Base-by-base conservation (phyloP, 1,140 invertebrate genomes). In the Drosophila arizonae region DNA sequence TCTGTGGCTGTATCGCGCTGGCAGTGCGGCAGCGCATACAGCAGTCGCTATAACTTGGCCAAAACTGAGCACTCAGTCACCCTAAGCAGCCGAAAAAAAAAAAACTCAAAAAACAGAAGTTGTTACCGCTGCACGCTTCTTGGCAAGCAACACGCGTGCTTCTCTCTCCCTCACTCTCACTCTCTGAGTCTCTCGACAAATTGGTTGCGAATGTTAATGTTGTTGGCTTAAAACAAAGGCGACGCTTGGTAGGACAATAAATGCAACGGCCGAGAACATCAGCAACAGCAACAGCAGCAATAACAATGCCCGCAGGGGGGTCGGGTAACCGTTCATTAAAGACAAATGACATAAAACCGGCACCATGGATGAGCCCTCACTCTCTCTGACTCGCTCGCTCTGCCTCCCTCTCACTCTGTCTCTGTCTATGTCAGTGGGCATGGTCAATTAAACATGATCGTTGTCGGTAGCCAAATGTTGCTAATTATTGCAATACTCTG, bases 361-460 rank as follows among this genome's bases (percentile, higher is more conserved):
- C 72, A 71, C 24, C 21, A 39, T 52, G 60, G 36, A 62, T 55
- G 56, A 17, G 48, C 33, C 24, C 50, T 41, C 48, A 17, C 21
- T 21, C 9, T 39, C 26, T 5, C 60, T 26, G 0, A 17, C 2
- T 33, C n/a, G 46, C 41, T 30, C 39, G 2, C 24, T 1, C 54
- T 56, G 33, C 39, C 28, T 36, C 26, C 36, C 8, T 9, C 41
- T 43, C n/a, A 10, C 54, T 56, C 33, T 56, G 13, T 4, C 24
- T 52, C 6, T 8, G 6, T 36, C 33, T 67, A 6, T 28, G 50
- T 56, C 43, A 45, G 11, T 52, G 50, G 33, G 33, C 79, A 81
- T 73, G 88, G 68, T 90, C 88, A 90, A 90, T 90, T 90, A 90
- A 90, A 90, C 88, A 87, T 74, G 81, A 79, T 84, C 74, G 77